Conservation (phyloP, 64 coral and sea anemone genomes). For the Porites lutea region DNA sequence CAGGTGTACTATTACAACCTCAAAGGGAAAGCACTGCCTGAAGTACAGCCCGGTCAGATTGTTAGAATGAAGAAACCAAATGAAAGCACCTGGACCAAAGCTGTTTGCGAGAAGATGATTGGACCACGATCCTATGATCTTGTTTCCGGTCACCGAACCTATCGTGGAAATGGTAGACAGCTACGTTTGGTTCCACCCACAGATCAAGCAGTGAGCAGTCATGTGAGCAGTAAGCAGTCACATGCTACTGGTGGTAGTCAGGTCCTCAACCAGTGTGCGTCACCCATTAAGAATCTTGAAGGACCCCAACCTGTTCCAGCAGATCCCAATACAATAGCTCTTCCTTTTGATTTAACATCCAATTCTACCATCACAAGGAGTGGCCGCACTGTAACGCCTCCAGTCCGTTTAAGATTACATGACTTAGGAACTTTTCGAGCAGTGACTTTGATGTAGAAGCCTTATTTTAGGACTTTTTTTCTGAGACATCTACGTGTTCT, state of each 20-base stretch:
- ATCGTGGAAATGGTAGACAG: slow-evolving; percentile 58
- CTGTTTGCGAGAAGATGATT: slow-evolving; percentile 49
- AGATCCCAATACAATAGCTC: slow-evolving; percentile 23
- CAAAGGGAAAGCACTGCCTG: slow-evolving; percentile 35
- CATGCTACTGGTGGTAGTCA: no score
- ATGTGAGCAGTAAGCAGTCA: not conserved
- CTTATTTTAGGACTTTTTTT: no score
- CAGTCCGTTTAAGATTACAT: not conserved
- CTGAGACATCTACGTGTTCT: no score
- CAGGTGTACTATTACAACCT: slow-evolving; percentile 47
- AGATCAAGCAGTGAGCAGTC: not conserved
- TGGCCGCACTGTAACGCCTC: not conserved
- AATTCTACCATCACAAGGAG: slow-evolving; percentile 39
- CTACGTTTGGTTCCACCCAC: slow-evolving; percentile 29
- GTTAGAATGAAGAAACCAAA: slow-evolving; percentile 42
- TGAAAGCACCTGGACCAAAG: slow-evolving; percentile 53
- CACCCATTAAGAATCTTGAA: slow-evolving; percentile 22
- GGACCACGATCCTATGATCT: slow-evolving; percentile 44
- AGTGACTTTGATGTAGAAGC: no score
- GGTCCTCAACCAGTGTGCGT: not conserved
- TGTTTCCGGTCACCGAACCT: slow-evolving; percentile 29
- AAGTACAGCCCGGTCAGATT: slow-evolving; percentile 37
- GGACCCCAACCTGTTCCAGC: slow-evolving; percentile 20
- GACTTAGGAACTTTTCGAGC: not conserved
- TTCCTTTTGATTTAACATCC: slow-evolving; percentile 27